Conservation (phyloP, 2,797 vertebrate species). For the Hipposideros larvatus region DNA sequence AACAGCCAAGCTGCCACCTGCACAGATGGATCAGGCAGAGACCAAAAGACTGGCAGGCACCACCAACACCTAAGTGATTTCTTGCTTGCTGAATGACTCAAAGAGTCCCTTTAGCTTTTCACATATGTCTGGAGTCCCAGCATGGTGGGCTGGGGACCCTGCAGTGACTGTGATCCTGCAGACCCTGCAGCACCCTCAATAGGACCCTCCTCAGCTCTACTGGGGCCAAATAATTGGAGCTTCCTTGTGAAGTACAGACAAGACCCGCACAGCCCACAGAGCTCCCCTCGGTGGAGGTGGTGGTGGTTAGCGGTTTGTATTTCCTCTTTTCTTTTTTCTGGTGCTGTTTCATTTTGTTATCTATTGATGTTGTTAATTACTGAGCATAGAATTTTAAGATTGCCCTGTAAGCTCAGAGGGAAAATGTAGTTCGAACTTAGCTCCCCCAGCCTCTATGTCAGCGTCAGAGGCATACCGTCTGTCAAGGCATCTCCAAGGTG, state of each 20-base stretch:
- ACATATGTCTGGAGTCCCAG: neutral
- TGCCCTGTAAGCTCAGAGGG: neutral
- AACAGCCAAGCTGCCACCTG: no score
- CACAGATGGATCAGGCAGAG: neutral
- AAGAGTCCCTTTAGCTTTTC: neutral
- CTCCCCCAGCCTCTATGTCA: accelerated
- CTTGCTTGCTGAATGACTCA: neutral
- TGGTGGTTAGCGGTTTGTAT: neutral
- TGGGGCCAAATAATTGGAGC: neutral
- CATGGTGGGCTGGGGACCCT: no score
- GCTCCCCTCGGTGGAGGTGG: no score
- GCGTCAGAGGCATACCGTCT: neutral
- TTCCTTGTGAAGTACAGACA: neutral
- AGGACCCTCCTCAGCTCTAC: neutral
- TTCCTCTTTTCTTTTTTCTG: neutral
- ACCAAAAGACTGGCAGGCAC: accelerated
- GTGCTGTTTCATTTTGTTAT: neutral
- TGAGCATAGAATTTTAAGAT: neutral
- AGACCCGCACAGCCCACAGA: neutral
- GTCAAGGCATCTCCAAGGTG: neutral
- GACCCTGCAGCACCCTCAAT: neutral
- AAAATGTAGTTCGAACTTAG: neutral
- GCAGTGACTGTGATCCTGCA: accelerated
- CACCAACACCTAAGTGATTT: neutral
- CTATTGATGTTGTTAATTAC: neutral